A percentile compares a stretch with the other conserved stretches of the same genome.
These are phyloP conservation scores for Drosophila diplacantha DNA, from an alignment of 2,888 invertebrate species.

Conservation along the genomic window DNA sequence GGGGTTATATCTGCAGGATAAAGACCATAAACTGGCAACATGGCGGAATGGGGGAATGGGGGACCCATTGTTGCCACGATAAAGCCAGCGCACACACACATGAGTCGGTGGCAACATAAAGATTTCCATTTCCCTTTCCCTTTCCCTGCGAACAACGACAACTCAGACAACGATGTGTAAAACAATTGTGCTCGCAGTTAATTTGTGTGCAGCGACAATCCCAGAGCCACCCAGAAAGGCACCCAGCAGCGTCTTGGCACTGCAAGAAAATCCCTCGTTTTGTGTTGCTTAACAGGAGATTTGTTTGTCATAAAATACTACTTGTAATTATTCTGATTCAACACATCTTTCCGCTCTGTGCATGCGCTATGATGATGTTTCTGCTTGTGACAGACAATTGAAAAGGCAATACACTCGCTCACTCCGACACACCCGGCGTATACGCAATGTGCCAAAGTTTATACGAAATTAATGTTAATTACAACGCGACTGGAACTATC, in stretches of 20 bases:
- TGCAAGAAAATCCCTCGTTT: neutral
- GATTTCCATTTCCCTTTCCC: constrained; percentile 11
- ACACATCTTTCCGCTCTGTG: neutral
- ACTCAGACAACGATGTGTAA: constrained; percentile 46
- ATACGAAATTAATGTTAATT: constrained; percentile 62
- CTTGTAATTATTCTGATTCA: neutral
- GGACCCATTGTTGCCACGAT: constrained; percentile 7
- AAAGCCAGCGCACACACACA: constrained; percentile 22
- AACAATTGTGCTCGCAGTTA: constrained; percentile 62
- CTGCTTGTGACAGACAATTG: constrained; percentile 40
- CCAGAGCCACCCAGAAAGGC: neutral
- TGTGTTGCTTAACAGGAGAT: neutral
- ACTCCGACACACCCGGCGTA: constrained; percentile 32
- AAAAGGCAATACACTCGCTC: constrained; percentile 20
- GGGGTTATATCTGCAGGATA: constrained; percentile 48
- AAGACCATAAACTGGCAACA: constrained; percentile 42
- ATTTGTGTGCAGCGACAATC: constrained; percentile 51
- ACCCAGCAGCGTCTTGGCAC: neutral
- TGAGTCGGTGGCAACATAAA: constrained; percentile 8
- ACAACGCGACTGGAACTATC: constrained; percentile 34
- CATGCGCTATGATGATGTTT: constrained; percentile 21
- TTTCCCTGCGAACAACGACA: constrained; percentile 9
- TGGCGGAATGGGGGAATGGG: neutral
- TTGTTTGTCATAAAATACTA: neutral
- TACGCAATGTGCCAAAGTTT: constrained; percentile 54